Base-by-base conservation (phyloP, 2,888 invertebrate genomes). In the Orthosia gracilis region DNA sequence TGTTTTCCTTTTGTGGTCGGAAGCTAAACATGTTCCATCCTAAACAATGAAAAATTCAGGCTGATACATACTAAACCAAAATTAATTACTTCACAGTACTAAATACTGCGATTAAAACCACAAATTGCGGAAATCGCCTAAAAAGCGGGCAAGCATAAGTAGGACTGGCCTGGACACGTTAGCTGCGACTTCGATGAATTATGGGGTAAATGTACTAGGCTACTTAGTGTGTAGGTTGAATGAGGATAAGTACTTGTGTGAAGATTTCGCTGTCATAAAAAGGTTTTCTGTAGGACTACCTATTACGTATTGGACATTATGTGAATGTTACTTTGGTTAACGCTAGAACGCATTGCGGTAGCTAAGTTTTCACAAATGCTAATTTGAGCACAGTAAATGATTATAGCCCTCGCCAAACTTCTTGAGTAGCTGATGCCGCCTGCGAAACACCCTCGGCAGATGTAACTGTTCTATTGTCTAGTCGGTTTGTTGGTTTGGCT, bases 161-260 rank as follows among this genome's bases (percentile, higher is more conserved):
- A 47, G 72, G 11, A 26, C 72, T 72, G 72, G 50, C 7, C 40
- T 26, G 74, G 74, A 72, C 72, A 73, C 74, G 26, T 47, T 52
- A 52, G 11, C 21, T 15, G 18, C 45, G 74, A 31, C 18, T 18
- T 12, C 4, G 18, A 54, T 59, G 50, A 72, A 52, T 61, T 74
- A 72, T 31, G 62, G 12, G 21, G 15, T 61, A 31, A 74, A 52
- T 52, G 1, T 50, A 17, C 49, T 13, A 23, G 17, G 12, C 58
- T n/a, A 71, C 18, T 23, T 52, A 52, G 4, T 45, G 17, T 15
- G n/a, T 40, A 45, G 12, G 15, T 40, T 31, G 31, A 31, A 15
- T 17, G n/a, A 21, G 49, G n/a, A 11, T 13, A 47, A n/a, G 11
- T 55, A 21, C 54, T 69, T 2, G 23, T 55, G 40, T 40, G 3